Evolutionary conservation across 2,797 vertebrate species (phyloP).

Genomic region (Catamblyrhynchus diadema): DNA sequence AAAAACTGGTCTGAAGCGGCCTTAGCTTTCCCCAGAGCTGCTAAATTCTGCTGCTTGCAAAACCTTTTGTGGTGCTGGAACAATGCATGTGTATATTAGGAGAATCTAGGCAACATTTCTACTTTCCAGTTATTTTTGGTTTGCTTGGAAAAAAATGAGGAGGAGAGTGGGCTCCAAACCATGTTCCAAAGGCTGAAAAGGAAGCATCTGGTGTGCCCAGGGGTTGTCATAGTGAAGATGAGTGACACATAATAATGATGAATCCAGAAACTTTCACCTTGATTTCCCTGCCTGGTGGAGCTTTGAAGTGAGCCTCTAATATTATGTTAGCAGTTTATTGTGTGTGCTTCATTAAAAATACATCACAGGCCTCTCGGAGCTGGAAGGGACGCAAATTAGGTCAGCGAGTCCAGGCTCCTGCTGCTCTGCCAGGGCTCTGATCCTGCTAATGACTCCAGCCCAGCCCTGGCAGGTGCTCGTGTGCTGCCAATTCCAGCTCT

Average conservation of each 20-base stretch:
- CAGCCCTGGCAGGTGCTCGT: conserved; percentile 32
- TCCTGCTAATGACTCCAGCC: conserved; percentile 48
- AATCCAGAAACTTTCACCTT: conserved; percentile 51
- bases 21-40: neutral
- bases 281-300: conserved; percentile 22
- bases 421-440: conserved; percentile 51
- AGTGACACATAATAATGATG: conserved; percentile 39
- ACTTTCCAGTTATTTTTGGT: neutral
- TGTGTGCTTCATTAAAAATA: conserved; percentile 66
- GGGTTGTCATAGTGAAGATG: conserved; percentile 34
- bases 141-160: neutral
- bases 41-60: neutral
- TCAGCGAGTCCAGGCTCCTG: conserved; percentile 33
- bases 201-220: neutral
- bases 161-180: neutral
- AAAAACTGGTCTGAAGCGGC: neutral
- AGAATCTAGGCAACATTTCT: neutral
- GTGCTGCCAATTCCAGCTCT: conserved; percentile 25
- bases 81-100: neutral
- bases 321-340: conserved; percentile 56
- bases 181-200: neutral
- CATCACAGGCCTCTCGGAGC: conserved; percentile 44
- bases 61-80: neutral
- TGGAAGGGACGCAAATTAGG: conserved; percentile 61
- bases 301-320: conserved; percentile 54